Base-by-base conservation (phyloP, 92 coral and sea anemone genomes). In the Paragorgia papillata region DNA sequence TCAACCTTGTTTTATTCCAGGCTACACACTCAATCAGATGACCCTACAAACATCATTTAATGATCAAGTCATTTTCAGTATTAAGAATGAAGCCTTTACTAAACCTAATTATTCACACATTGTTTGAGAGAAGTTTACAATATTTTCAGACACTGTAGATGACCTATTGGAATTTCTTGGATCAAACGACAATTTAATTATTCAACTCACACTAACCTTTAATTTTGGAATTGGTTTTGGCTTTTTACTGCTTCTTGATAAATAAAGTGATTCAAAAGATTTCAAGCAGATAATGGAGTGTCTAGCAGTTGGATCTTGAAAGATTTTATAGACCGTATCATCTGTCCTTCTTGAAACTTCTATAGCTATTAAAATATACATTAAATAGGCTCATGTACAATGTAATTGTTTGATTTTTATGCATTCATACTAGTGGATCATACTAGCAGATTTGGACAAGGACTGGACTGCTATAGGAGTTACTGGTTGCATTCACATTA, bases 1-100 rank as follows among this genome's bases (percentile, higher is more conserved):
- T 94, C 59, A 94, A 56, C 78, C 85, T 86, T 27, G 98, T 81
- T 66, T 94, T 94, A 83, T 94, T 94, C 98, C 98, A 94, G 17
- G 97, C 98, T 32, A 94, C 90, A 34, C 97, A 95, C 81, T 88
- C 89, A 13, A 94, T 80, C 27, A 94, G 74, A 44, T 90, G 98
- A 31, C 98, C 98, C 90, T 91, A 67, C n/a, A 46, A 5, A 37
- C 5, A 12, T 37, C 43, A 37, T 37, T 37, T 4, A 37, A 37
- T 4, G 12, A 37, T 12, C 5, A 4, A 37, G 12, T 37, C 10
- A 37, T 37, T 4, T 37, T 4, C 5, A n/a, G n/a, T n/a, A n/a
- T n/a, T n/a, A n/a, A n/a, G n/a, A n/a, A n/a, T n/a, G n/a, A n/a
- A n/a, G n/a, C n/a, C n/a, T n/a, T n/a, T n/a, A n/a, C n/a, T n/a